Conservation (phyloP, 2,888 invertebrate genomes). For the Abrostola tripartita region DNA sequence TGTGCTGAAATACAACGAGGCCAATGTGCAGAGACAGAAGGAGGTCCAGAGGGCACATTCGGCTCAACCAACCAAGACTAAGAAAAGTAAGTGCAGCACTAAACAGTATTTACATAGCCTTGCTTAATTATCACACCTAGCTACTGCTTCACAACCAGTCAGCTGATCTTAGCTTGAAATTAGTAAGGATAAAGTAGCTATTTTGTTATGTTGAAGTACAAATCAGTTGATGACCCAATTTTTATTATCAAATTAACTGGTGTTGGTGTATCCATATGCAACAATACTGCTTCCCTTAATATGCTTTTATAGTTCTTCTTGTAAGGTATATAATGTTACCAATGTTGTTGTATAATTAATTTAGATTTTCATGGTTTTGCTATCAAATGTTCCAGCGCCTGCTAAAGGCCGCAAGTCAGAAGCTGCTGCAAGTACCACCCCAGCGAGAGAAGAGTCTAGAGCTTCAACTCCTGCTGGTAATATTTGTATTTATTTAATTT, state of each 20-base stretch:
- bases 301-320: too few species aligned
- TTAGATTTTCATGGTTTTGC: too few species aligned
- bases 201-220: neutral
- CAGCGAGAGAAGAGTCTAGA: slow-evolving; percentile 77
- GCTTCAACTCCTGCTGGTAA: slow-evolving; percentile 82
- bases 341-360: too few species aligned
- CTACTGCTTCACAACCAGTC: too few species aligned
- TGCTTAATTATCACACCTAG: neutral
- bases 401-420: slow-evolving; percentile 85
- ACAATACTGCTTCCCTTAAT: neutral
- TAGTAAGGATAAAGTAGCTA: too few species aligned
- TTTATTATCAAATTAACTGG: too few species aligned
- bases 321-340: too few species aligned
- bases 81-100: slow-evolving; percentile 85
- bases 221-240: too few species aligned
- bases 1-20: slow-evolving; percentile 96
- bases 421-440: slow-evolving; percentile 71
- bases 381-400: slow-evolving; percentile 68
- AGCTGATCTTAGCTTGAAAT: too few species aligned
- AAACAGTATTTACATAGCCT: neutral
- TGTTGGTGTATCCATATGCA: too few species aligned
- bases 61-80: slow-evolving; percentile 90
- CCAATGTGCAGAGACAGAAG: slow-evolving; percentile 95
- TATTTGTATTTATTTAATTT: slow-evolving; percentile 6
- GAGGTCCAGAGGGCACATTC: slow-evolving; percentile 95